These are phyloP conservation scores for Vanessa tameamea DNA, from an alignment of 1,140 invertebrate genomes.

Conservation along the genomic window DNA sequence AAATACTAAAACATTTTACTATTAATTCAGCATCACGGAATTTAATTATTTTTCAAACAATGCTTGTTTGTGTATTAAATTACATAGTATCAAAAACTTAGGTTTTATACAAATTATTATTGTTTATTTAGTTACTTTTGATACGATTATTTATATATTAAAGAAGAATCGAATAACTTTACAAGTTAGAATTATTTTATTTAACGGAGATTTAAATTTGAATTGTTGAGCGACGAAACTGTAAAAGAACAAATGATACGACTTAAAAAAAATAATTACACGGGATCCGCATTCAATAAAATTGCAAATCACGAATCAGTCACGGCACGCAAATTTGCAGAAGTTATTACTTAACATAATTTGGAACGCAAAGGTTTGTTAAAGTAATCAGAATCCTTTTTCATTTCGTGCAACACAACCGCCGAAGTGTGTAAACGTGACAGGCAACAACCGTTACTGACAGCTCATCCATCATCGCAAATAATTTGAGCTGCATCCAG, in stretches of 20 bases:
- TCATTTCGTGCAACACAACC: conserved; percentile 19
- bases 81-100: too few species aligned
- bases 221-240: too few species aligned
- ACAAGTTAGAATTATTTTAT: too few species aligned
- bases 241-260: too few species aligned
- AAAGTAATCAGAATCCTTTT: conserved; percentile 28
- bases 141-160: too few species aligned
- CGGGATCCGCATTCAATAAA: neutral
- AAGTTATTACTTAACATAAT: conserved; percentile 11
- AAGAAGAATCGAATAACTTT: too few species aligned
- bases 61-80: too few species aligned
- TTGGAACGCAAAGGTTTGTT: conserved; percentile 16
- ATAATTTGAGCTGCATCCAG: conserved; percentile 58
- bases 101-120: too few species aligned
- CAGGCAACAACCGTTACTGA: conserved; percentile 49
- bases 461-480: conserved; percentile 63
- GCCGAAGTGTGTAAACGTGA: conserved; percentile 41
- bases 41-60: neutral
- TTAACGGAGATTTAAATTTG: too few species aligned
- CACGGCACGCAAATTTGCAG: conserved; percentile 6
- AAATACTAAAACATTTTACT: neutral
- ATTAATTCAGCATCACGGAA: neutral
- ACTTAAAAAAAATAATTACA: neutral
- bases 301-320: conserved; percentile 7
- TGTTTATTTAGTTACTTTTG: too few species aligned